Conservation (phyloP, 2,797 vertebrate genomes). For the Sebastes cheni region DNA sequence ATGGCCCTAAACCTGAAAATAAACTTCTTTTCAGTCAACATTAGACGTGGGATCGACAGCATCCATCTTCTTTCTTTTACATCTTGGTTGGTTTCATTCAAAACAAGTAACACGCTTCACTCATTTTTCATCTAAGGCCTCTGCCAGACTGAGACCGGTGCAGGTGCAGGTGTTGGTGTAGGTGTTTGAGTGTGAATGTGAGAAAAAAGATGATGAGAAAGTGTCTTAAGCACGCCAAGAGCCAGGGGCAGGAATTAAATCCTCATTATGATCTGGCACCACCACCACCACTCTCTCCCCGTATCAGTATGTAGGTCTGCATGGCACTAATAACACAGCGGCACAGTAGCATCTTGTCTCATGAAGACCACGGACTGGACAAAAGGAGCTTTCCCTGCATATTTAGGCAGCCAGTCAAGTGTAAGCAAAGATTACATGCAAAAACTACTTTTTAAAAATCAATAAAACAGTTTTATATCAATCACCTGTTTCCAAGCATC, state of each 20-base stretch:
- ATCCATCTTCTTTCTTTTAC: slow-evolving; percentile 6
- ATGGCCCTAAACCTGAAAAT: background rate
- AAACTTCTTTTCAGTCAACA: background rate
- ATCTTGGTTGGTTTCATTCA: slow-evolving; percentile 27
- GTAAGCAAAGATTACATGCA: background rate
- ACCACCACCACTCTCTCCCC: slow-evolving; percentile 17
- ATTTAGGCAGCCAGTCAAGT: slow-evolving; percentile 4
- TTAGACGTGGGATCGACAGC: background rate
- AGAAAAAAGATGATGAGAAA: slow-evolving; percentile 19
- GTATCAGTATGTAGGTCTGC: background rate
- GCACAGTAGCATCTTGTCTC: slow-evolving; percentile 12
- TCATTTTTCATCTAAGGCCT: slow-evolving; percentile 34
- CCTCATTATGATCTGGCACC: slow-evolving; percentile 74
- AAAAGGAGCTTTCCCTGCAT: slow-evolving; percentile 11
- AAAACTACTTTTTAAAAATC: background rate
- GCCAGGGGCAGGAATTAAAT: slow-evolving; percentile 74
- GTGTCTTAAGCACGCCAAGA: slow-evolving; percentile 54
- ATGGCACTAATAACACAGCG: slow-evolving; percentile 21
- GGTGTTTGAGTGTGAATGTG: slow-evolving; percentile 33
- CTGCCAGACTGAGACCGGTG: slow-evolving; percentile 32
- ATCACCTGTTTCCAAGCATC: background rate
- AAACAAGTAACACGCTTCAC: slow-evolving; percentile 6
- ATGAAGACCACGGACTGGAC: slow-evolving; percentile 13
- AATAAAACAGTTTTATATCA: background rate
- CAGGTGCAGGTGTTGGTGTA: slow-evolving; percentile 40